Evolutionary conservation across 2,888 invertebrate genomes (phyloP).

Genomic region (Laothoe populi): DNA sequence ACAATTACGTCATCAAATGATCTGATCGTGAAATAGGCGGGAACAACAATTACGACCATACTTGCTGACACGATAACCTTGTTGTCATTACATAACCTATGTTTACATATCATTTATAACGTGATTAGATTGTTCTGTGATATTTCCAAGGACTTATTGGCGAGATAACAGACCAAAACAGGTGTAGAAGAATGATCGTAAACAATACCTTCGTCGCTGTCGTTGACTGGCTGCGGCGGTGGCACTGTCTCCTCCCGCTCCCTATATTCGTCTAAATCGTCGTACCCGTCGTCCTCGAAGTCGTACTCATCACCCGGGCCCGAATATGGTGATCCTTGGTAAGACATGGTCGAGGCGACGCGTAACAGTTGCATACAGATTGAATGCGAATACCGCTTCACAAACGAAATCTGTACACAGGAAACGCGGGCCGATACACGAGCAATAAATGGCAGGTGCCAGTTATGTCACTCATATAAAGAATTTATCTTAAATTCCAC

Average conservation of each 20-base stretch:
- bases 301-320: slow-evolving; percentile 89
- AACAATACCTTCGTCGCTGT: slow-evolving; percentile 85
- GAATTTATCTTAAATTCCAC: slow-evolving; percentile 60
- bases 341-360: slow-evolving; percentile 86
- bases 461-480: slow-evolving; percentile 75
- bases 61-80: slow-evolving; percentile 47
- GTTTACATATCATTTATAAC: slow-evolving; percentile 53
- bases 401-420: slow-evolving; percentile 65
- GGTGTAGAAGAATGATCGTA: slow-evolving; percentile 60
- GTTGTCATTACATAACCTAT: slow-evolving; percentile 61
- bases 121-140: slow-evolving; percentile 41
- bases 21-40: slow-evolving; percentile 67
- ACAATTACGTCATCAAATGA: slow-evolving; percentile 71
- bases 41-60: slow-evolving; percentile 48
- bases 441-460: slow-evolving; percentile 59
- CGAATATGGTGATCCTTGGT: slow-evolving; percentile 88
- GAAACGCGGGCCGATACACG: slow-evolving; percentile 51
- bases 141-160: slow-evolving; percentile 35
- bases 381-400: slow-evolving; percentile 71
- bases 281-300: slow-evolving; percentile 89
- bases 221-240: slow-evolving; percentile 85
- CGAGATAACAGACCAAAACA: slow-evolving; percentile 60
- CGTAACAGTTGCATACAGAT: slow-evolving; percentile 85
- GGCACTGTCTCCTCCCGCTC: slow-evolving; percentile 85
- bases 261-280: slow-evolving; percentile 88